These are phyloP conservation scores for Poecilus cupreus DNA, from an alignment of 2,888 invertebrate genomes.

Conservation along the genomic window DNA sequence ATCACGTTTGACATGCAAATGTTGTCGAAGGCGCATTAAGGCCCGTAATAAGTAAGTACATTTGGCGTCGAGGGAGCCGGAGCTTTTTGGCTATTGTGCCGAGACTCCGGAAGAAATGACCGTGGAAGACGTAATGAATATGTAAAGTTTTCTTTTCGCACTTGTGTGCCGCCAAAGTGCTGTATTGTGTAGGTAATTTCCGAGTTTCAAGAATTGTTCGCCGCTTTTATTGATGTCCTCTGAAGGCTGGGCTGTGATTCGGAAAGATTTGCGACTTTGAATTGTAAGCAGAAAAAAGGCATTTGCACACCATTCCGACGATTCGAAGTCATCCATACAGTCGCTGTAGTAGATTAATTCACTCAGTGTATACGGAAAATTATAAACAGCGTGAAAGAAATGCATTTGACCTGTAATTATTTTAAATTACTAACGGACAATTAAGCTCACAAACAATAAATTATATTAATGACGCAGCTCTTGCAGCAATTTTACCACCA, in stretches of 20 bases:
- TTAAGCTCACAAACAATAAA: slow-evolving; percentile 47
- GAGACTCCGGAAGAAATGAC: slow-evolving; percentile 51
- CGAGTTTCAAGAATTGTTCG: slow-evolving; percentile 31
- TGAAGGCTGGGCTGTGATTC: slow-evolving; percentile 4
- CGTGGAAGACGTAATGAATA: slow-evolving; percentile 50
- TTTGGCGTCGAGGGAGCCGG: slow-evolving; percentile 4
- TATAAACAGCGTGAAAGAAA: slow-evolving; percentile 17
- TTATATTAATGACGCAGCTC: slow-evolving; percentile 19
- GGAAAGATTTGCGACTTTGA: slow-evolving; percentile 8
- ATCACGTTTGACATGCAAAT: slow-evolving; percentile 26
- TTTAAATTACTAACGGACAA: slow-evolving; percentile 33
- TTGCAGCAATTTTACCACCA: slow-evolving; percentile 15
- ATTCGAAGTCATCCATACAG: too few species aligned
- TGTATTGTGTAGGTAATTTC: slow-evolving; percentile 53
- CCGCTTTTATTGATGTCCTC: slow-evolving; percentile 36
- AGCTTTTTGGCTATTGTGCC: slow-evolving; percentile 25
- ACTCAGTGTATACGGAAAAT: neutral
- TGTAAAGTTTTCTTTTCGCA: slow-evolving; percentile 48
- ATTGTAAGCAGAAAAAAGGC: neutral
- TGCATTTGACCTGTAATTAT: slow-evolving; percentile 25
- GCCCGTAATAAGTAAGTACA: slow-evolving; percentile 37
- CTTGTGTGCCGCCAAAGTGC: slow-evolving; percentile 44
- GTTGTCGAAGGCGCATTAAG: slow-evolving; percentile 15
- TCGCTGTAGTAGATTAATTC: too few species aligned
- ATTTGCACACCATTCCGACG: too few species aligned